Percentiles rank a stretch among this genome's conserved stretches.
Conservation (phyloP, 2,888 invertebrate species). For the Melieria picta region DNA sequence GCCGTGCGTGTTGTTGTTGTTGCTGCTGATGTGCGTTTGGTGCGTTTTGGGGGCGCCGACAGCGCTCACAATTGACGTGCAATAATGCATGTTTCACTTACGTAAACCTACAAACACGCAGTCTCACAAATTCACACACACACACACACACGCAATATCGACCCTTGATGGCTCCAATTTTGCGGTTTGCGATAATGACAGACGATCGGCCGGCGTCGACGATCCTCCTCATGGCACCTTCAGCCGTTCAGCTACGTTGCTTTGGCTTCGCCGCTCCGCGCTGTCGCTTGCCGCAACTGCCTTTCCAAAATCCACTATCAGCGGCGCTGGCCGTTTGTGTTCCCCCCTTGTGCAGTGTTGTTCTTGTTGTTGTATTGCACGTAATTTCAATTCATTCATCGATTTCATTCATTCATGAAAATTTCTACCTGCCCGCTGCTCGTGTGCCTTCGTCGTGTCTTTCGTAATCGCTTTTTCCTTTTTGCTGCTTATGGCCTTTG, state of each 20-base stretch:
- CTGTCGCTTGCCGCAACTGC: background rate
- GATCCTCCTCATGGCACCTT: background rate
- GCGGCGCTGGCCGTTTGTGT: background rate
- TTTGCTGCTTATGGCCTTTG: too few relatives aligned
- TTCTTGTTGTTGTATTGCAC: conserved; percentile 43
- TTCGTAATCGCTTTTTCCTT: background rate
- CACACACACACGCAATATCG: conserved; percentile 14
- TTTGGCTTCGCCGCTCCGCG: background rate
- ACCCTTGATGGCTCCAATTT: conserved; percentile 24
- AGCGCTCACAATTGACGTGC: background rate
- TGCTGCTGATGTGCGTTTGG: background rate
- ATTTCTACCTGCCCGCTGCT: conserved; percentile 17
- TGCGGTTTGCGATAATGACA: conserved; percentile 33
- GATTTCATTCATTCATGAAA: conserved; percentile 41
- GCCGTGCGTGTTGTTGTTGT: conserved; percentile 3
- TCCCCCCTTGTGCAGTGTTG: background rate
- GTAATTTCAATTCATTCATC: conserved; percentile 59
- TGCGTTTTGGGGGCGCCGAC: too few relatives aligned
- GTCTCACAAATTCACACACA: background rate
- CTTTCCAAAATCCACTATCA: background rate
- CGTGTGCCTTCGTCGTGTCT: background rate
- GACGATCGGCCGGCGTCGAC: background rate
- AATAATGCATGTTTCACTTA: conserved; percentile 4
- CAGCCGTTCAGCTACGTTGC: background rate
- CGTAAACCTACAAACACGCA: too few relatives aligned